Conservation (phyloP, 2,113 vertebrate genomes). For the Sisor rabdophorus region DNA sequence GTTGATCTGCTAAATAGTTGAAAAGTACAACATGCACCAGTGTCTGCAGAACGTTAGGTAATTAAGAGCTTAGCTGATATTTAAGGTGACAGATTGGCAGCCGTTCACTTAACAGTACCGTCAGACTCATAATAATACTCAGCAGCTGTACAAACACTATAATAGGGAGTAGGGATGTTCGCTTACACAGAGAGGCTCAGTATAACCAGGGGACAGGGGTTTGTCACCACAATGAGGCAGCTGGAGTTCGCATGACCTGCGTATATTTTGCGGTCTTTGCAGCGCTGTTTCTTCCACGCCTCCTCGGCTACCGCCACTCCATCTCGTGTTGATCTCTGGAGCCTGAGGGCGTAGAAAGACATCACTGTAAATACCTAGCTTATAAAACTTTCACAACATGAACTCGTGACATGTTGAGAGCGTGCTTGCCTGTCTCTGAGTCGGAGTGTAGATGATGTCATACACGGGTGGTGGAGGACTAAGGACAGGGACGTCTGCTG, state of each 20-base stretch:
- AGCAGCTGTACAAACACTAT: conserved; percentile 35
- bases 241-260: conserved; percentile 60
- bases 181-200: conserved; percentile 80
- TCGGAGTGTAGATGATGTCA: conserved; percentile 76
- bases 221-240: conserved; percentile 60
- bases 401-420: background rate
- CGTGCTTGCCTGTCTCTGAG: conserved; percentile 61
- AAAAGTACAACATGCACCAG: background rate
- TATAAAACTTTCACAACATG: background rate
- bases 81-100: background rate
- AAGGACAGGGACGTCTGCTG: conserved; percentile 65
- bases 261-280: conserved; percentile 49
- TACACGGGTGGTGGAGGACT: conserved; percentile 69
- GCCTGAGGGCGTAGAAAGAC: conserved; percentile 48
- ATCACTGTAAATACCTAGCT: conserved; percentile 14
- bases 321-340: conserved; percentile 60
- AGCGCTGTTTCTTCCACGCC: conserved; percentile 34
- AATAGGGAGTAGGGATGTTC: conserved; percentile 9
- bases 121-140: conserved; percentile 13
- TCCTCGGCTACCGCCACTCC: conserved; percentile 62
- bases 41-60: background rate
- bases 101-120: conserved; percentile 19
- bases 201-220: conserved; percentile 67
- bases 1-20: background rate
- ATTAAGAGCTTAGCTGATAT: background rate